Percentiles rank a stretch among this genome's conserved stretches.
Evolutionary conservation across 1,140 invertebrate species (phyloP).

Genomic region (Apis laboriosa): DNA sequence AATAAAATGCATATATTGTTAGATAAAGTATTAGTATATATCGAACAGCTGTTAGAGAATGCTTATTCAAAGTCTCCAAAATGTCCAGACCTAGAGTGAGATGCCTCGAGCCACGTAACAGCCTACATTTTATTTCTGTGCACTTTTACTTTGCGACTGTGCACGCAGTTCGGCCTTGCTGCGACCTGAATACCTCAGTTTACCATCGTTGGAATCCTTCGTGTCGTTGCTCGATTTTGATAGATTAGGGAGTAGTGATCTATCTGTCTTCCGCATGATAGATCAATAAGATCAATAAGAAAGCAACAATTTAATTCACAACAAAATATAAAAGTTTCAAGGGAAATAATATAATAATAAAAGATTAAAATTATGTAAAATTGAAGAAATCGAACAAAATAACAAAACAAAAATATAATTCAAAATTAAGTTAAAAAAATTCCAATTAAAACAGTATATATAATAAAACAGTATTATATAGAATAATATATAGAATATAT

Average conservation of each 20-base stretch:
- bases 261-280: background rate
- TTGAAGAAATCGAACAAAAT: too few species aligned
- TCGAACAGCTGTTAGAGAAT: background rate
- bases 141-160: constrained; percentile 67
- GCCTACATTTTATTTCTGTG: constrained; percentile 73
- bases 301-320: too few species aligned
- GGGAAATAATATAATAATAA: background rate
- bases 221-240: constrained; percentile 20
- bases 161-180: constrained; percentile 62
- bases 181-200: constrained; percentile 70
- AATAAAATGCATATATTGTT: background rate
- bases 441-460: too few species aligned
- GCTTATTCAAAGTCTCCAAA: background rate
- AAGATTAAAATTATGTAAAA: background rate
- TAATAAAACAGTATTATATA: too few species aligned
- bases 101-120: constrained; percentile 72
- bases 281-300: background rate
- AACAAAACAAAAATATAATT: too few species aligned
- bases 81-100: constrained; percentile 23
- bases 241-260: background rate
- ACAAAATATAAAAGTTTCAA: too few species aligned
- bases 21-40: background rate
- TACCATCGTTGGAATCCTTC: constrained; percentile 46
- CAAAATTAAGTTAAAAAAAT: too few species aligned
- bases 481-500: too few species aligned